Conservation (phyloP, 1,140 invertebrate species). For the Amphibalanus amphitrite region DNA sequence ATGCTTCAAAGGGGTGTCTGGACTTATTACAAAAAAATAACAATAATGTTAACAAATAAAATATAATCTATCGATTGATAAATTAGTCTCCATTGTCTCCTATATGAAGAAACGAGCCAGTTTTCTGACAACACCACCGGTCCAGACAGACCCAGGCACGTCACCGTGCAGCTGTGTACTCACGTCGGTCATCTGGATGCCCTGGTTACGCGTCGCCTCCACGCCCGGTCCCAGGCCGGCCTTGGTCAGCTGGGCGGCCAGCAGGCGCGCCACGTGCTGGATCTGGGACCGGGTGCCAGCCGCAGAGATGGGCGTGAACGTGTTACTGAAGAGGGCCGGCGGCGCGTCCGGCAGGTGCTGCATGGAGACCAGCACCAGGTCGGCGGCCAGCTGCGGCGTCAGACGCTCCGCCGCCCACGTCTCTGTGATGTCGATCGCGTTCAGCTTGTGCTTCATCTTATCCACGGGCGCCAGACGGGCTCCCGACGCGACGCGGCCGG, state of each 20-base stretch:
- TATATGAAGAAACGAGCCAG: too few relatives aligned
- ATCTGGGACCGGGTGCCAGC: slow-evolving; percentile 61
- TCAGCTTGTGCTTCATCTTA: not conserved
- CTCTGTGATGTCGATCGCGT: slow-evolving; percentile 22
- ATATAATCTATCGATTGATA: too few relatives aligned
- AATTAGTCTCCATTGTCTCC: too few relatives aligned
- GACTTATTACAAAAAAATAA: too few relatives aligned
- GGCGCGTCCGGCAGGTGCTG: slow-evolving; percentile 62
- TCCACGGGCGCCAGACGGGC: not conserved
- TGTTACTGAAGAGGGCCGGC: slow-evolving; percentile 60
- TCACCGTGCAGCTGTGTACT: too few relatives aligned
- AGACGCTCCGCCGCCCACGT: slow-evolving; percentile 34
- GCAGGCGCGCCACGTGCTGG: slow-evolving; percentile 49
- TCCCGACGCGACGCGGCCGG: slow-evolving; percentile 17
- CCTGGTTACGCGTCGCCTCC: slow-evolving; percentile 28
- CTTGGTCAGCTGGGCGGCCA: slow-evolving; percentile 60
- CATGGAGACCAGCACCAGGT: slow-evolving; percentile 40
- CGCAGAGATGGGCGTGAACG: slow-evolving; percentile 84
- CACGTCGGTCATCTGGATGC: slow-evolving; percentile 4
- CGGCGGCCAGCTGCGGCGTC: slow-evolving; percentile 31
- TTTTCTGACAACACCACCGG: too few relatives aligned
- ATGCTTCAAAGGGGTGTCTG: too few relatives aligned
- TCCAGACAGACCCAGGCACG: too few relatives aligned
- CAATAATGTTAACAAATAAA: too few relatives aligned
- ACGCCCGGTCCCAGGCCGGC: slow-evolving; percentile 50